These are phyloP conservation scores for Elaphurus davidianus DNA, from an alignment of 2,113 vertebrate species.

Conservation along the genomic window DNA sequence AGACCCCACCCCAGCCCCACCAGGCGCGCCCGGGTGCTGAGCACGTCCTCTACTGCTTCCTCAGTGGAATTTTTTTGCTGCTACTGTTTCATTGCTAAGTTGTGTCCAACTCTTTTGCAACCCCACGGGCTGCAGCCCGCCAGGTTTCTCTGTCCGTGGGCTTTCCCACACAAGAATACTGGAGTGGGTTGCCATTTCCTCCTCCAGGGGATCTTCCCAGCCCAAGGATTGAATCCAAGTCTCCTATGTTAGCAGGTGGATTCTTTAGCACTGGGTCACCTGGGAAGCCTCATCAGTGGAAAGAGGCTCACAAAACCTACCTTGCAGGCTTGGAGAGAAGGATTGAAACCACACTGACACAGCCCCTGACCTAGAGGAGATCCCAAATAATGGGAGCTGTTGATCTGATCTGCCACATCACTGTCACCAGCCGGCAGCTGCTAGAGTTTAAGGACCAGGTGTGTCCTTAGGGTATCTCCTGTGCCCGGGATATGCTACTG, in stretches of 20 bases:
- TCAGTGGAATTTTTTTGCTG: neutral
- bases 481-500: neutral
- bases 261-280: neutral
- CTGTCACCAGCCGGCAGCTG: neutral
- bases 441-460: neutral
- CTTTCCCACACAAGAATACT: neutral
- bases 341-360: neutral
- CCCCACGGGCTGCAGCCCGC: rapidly evolving
- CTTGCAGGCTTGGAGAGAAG: neutral
- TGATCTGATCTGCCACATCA: neutral
- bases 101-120: neutral
- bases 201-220: neutral
- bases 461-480: neutral
- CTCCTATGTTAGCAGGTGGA: neutral
- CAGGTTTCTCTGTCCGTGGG: neutral
- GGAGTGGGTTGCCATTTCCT: neutral
- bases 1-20: neutral
- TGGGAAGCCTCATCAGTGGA: neutral
- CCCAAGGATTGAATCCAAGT: neutral
- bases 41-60: neutral
- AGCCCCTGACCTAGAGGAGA: neutral
- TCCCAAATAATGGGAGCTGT: neutral
- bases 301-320: neutral
- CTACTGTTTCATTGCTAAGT: neutral
- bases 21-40: neutral